A percentile compares a stretch with the other conserved stretches of the same genome.
Conservation (phyloP, 2,888 invertebrate species). For the Cryptocephalus moraei region DNA sequence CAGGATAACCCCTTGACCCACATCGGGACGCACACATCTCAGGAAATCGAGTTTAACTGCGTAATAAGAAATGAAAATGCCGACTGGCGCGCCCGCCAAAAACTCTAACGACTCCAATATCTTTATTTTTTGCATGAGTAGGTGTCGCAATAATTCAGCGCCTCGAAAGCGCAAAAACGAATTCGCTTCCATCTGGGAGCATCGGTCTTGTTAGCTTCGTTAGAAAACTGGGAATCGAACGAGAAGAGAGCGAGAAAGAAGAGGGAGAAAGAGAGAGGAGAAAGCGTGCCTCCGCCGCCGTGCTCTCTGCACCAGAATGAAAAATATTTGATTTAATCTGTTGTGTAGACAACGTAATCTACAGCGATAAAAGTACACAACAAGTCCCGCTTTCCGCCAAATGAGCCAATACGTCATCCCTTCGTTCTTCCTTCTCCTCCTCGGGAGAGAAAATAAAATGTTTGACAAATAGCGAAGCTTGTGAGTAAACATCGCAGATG, state of each 20-base stretch:
- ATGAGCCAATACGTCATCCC: slow-evolving; percentile 35
- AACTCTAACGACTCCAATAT: too few species aligned
- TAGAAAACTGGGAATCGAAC: slow-evolving; percentile 11
- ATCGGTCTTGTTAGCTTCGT: slow-evolving; percentile 13
- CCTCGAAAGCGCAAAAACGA: neutral
- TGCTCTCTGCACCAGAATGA: slow-evolving; percentile 23
- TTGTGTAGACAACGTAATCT: slow-evolving; percentile 39
- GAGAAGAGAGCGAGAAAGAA: neutral
- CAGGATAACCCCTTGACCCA: too few species aligned
- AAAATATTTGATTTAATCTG: slow-evolving; percentile 41
- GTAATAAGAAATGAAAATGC: too few species aligned
- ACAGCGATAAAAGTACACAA: slow-evolving; percentile 38
- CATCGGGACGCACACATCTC: too few species aligned
- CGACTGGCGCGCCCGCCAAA: too few species aligned
- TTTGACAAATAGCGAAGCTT: slow-evolving; percentile 37
- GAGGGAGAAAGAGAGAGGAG: too few species aligned
- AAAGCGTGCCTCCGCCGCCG: slow-evolving; percentile 3
- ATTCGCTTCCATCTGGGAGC: slow-evolving; percentile 5
- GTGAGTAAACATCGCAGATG: slow-evolving; percentile 37
- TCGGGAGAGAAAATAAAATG: slow-evolving; percentile 37
- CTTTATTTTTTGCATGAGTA: too few species aligned
- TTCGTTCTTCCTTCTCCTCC: slow-evolving; percentile 21
- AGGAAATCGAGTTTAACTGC: too few species aligned
- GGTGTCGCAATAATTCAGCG: too few species aligned
- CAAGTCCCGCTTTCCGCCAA: slow-evolving; percentile 34